These are phyloP conservation scores for Dastarcus helophoroides DNA, from an alignment of 2,888 invertebrate species.

Conservation along the genomic window DNA sequence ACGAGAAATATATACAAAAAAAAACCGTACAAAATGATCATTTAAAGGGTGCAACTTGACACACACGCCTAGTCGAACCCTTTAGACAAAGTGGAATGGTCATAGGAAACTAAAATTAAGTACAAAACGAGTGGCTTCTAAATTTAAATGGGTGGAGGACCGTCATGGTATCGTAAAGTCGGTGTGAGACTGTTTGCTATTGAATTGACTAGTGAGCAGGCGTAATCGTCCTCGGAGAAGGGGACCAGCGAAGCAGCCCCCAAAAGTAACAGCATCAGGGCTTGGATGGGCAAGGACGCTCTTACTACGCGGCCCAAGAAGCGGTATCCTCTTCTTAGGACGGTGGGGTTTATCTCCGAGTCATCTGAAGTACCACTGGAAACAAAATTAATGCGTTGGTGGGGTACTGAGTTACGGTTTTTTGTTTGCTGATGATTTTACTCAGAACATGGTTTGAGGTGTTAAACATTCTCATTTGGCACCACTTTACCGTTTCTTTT, in stretches of 20 bases:
- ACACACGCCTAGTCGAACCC: too few species aligned
- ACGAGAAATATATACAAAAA: too few species aligned
- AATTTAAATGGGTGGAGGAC: slow-evolving; percentile 78
- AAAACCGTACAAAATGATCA: too few species aligned
- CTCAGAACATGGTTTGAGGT: too few species aligned
- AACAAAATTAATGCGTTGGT: slow-evolving; percentile 14
- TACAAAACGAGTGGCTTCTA: slow-evolving; percentile 1
- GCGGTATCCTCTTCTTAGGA: slow-evolving; percentile 63
- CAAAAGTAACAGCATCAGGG: slow-evolving; percentile 81
- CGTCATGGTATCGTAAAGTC: slow-evolving; percentile 81
- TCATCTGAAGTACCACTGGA: slow-evolving; percentile 31
- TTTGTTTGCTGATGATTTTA: too few species aligned
- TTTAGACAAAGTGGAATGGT: slow-evolving; percentile 10
- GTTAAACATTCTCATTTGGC: too few species aligned
- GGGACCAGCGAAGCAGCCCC: slow-evolving; percentile 90
- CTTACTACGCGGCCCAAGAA: slow-evolving; percentile 84
- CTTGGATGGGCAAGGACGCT: slow-evolving; percentile 89
- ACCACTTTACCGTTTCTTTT: too few species aligned
- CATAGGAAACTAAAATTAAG: too few species aligned
- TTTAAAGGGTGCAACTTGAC: slow-evolving; percentile 10
- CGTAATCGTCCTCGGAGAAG: slow-evolving; percentile 73
- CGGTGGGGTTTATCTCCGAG: slow-evolving; percentile 46
- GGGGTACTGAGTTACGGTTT: too few species aligned
- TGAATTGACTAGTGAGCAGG: slow-evolving; percentile 74
- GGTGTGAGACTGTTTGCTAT: slow-evolving; percentile 77